Evolutionary conservation across 2,888 invertebrate species (phyloP), one percentile per base, ranked within the genome.

Genomic region (Chaetogeoica ovagalla): DNA sequence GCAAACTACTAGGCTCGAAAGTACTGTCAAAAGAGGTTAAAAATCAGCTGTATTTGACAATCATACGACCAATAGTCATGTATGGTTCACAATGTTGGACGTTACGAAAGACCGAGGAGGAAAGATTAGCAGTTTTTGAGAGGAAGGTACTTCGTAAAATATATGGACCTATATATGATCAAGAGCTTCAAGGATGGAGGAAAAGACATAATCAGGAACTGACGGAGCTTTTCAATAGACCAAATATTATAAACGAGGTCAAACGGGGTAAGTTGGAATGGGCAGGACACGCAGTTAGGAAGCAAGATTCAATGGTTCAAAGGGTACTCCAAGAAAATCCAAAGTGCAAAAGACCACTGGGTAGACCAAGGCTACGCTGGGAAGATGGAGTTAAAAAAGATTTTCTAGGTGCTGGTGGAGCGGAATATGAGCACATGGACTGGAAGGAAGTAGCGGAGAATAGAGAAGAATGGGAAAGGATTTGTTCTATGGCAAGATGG

Each of bases 141-240:
- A 74, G 66, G 4, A 39, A 73, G 73, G 73, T 74, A 19, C 43
- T 74, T 1, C 39, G 59, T 0, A 66, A 73, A 59, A 81, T 74
- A 68, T 75, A 74, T 62, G 59, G 74, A 75, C 59, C 62, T 15
- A 39, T 81, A 39, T 81, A 68, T 48, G 81, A 81, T 43, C 62
- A 72, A 62, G 48, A 48, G 1, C 1, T 72, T 60, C 59, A 62
- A 62, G 48, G 6, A 23, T 72, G 48, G 62, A 62, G 62, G 23
- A 72, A 72, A 62, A 72, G 43, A 17, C 23, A 62, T 9, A 72
- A 72, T 5, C 62, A 62, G 48, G 72, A 60, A 72, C 39, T 72
- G 17, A 72, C 15, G 60, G 43, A 72, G 21, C 1, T 72, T 11
- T 72, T 72, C 43, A 72, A 72, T 21, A 60, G 59, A 43, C 71